A percentile compares a stretch with the other conserved stretches of the same genome.
phyloP scores from a whole-genome alignment of 2,888 invertebrate genomes.

The Volucella inanis region DNA sequence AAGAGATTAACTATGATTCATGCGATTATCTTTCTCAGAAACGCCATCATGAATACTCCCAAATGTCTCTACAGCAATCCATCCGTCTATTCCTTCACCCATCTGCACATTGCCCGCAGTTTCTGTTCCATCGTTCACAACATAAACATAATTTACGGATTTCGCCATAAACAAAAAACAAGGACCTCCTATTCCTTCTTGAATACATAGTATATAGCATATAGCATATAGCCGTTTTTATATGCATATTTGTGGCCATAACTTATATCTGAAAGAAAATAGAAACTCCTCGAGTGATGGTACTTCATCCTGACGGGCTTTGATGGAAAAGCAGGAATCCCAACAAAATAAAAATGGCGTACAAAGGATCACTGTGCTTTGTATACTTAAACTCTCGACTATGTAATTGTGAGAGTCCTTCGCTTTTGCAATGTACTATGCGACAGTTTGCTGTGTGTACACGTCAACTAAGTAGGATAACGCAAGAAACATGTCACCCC shows the following conservation, averaged over 20 bases:
- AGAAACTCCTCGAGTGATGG: constrained; percentile 47
- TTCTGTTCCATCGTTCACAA: constrained; percentile 45
- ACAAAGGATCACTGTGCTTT: constrained; percentile 37
- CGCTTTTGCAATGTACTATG: constrained; percentile 47
- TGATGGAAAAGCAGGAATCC: constrained; percentile 57
- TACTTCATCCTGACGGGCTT: constrained; percentile 63
- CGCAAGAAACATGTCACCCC: constrained; percentile 71
- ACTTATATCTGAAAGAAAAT: constrained; percentile 52
- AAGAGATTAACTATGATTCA: constrained; percentile 70
- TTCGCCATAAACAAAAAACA: constrained; percentile 28
- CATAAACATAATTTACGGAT: constrained; percentile 70
- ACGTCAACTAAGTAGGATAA: constrained; percentile 35
- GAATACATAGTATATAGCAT: too few species aligned
- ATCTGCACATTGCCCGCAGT: constrained; percentile 26
- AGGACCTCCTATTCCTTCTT: background rate
- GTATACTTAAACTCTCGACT: constrained; percentile 8
- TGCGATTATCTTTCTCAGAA: constrained; percentile 64
- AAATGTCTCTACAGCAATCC: constrained; percentile 18
- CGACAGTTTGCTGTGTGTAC: background rate
- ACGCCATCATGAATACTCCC: constrained; percentile 35
- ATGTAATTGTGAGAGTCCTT: constrained; percentile 34
- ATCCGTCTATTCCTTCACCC: constrained; percentile 47
- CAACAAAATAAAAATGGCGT: constrained; percentile 26
- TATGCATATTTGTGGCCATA: constrained; percentile 44
- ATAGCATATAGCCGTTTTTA: background rate